A percentile compares a stretch with the other conserved stretches of the same genome.
These are phyloP conservation scores for Cryptocheilus praepositus DNA, from an alignment of 2,888 invertebrate species.

Conservation along the genomic window DNA sequence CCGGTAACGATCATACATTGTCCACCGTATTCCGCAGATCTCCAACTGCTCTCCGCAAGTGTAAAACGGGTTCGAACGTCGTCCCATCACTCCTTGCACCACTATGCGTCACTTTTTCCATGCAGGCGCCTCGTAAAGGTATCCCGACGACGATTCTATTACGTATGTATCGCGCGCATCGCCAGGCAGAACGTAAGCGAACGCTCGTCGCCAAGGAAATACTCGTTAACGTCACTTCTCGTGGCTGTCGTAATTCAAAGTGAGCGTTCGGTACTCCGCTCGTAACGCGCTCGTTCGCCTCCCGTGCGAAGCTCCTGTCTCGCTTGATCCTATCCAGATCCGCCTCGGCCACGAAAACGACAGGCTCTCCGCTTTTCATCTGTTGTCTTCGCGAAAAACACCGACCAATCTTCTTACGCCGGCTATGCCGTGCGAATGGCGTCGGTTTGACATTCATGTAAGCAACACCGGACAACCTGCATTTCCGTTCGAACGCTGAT, in stretches of 20 bases:
- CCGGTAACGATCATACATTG: slow-evolving; percentile 48
- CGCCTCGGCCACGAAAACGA: too few species aligned
- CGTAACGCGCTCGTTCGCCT: background rate
- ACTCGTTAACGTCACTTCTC: slow-evolving; percentile 62
- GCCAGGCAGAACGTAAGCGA: slow-evolving; percentile 39
- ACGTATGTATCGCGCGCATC: slow-evolving; percentile 53
- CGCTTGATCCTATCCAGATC: too few species aligned
- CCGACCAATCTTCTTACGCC: too few species aligned
- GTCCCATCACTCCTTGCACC: too few species aligned
- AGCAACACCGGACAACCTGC: too few species aligned
- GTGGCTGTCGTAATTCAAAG: slow-evolving; percentile 57
- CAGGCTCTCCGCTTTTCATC: too few species aligned
- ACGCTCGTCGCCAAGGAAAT: slow-evolving; percentile 38
- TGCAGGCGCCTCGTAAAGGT: background rate
- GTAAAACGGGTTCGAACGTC: slow-evolving; percentile 23
- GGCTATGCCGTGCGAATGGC: too few species aligned
- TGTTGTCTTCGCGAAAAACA: too few species aligned
- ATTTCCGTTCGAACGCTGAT: too few species aligned
- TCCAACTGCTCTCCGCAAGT: slow-evolving; percentile 48
- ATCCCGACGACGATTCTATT: slow-evolving; percentile 28
- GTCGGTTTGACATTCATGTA: too few species aligned
- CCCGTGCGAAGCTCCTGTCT: background rate
- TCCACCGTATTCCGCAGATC: slow-evolving; percentile 27
- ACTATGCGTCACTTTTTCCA: slow-evolving; percentile 10
- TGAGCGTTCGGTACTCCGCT: slow-evolving; percentile 1